Evolutionary conservation across 2,888 invertebrate species (phyloP), one percentile per base, ranked within the genome.

Genomic region (Clitarchus hookeri): DNA sequence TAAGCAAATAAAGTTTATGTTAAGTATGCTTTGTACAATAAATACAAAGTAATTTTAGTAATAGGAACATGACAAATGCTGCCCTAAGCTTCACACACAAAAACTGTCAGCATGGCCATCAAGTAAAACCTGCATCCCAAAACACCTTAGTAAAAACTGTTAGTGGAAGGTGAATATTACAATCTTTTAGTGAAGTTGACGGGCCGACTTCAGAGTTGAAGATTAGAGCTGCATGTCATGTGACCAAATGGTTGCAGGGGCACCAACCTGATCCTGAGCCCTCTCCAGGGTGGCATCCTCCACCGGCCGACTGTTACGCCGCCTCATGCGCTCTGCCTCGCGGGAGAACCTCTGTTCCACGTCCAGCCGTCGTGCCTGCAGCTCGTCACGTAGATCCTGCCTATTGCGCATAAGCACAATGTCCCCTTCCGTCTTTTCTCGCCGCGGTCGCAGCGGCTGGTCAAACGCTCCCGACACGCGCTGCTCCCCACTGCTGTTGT

Each of bases 401-500:
- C 88, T 85, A n/a, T 93, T 95, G 90, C 95, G 94, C 91, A 96
- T 94, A 91, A 96, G 94, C 89, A 96, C 95, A 91, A 97, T 96
- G 91, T 96, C 96, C 87, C 96, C 97, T 92, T 97, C 97, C 90
- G 97, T 97, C 93, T 97, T 97, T 94, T 97, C 97, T 90, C 97
- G 94, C 90, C 97, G 94, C 85, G 96, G 96, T 90, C 94, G 93
- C 89, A 95, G 89, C n/a, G 90, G 90, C 83, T 87, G 86, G 27
- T 48, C 53, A 77, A 53, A 83, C 84, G 82, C 92, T 13, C 82
- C 82, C 6, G 27, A 27, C 90, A 92, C 91, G 53, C 91, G 89
- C 13, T 36, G 36, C 88, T 92, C 91, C 48, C 90, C 92, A 89
- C 12, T 13, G 90, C 92, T 90, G 91, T 91, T 89, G 44, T 44